Percentiles rank a stretch among this genome's conserved stretches.
Evolutionary conservation across 1,140 invertebrate genomes (phyloP).

Genomic region (Cherax destructor): DNA sequence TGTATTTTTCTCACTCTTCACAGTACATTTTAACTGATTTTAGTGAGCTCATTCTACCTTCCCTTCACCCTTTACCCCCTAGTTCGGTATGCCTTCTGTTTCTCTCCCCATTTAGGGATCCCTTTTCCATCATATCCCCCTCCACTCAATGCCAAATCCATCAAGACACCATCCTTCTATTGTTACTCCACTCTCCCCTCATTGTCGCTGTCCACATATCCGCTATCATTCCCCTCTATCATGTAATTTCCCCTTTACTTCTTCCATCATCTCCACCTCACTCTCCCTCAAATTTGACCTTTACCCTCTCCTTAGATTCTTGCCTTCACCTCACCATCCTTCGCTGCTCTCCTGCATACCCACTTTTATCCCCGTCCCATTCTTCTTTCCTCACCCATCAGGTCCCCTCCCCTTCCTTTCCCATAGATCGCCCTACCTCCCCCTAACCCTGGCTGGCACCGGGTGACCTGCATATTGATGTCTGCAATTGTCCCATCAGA

Average conservation of each 20-base stretch:
- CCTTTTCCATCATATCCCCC: neutral
- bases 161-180: neutral
- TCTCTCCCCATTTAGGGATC: neutral
- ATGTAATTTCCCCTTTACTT: neutral
- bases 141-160: neutral
- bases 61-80: neutral
- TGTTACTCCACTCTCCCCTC: no score
- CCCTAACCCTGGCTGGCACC: slow-evolving; percentile 21
- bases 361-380: no score
- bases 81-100: neutral
- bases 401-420: slow-evolving; percentile 4
- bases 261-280: neutral
- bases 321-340: no score
- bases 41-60: neutral
- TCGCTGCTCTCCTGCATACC: no score
- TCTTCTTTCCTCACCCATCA: slow-evolving; percentile 12
- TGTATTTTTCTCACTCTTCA: no score
- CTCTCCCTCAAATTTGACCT: neutral
- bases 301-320: neutral
- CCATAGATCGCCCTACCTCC: slow-evolving; percentile 15
- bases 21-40: no score
- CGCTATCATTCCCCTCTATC: neutral
- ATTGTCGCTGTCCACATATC: neutral
- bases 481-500: slow-evolving; percentile 64
- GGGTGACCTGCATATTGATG: slow-evolving; percentile 67